Percentiles rank a stretch among this genome's conserved stretches.
Evolutionary conservation across 2,113 vertebrate species (phyloP).

Genomic region (Otis tarda): DNA sequence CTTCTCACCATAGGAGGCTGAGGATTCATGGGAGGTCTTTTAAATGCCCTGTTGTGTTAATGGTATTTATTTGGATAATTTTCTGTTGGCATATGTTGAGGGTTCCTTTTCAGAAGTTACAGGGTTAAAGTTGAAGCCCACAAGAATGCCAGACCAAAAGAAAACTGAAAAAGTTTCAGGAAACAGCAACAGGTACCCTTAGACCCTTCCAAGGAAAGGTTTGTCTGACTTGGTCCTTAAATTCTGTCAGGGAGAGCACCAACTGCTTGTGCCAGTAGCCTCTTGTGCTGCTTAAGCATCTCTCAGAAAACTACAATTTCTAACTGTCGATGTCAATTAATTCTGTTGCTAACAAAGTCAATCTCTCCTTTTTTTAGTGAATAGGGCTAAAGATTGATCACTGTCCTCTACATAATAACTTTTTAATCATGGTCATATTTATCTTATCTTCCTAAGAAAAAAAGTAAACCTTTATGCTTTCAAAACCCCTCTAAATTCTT

Average conservation of each 20-base stretch:
- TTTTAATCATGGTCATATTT: background rate
- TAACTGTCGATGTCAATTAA: background rate
- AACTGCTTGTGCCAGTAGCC: background rate
- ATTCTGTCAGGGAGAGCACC: background rate
- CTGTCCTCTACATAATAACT: background rate
- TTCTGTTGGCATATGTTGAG: background rate
- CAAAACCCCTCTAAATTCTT: background rate
- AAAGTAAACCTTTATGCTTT: background rate
- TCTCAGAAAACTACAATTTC: background rate
- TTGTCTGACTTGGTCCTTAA: background rate
- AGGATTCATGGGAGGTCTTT: constrained; percentile 24
- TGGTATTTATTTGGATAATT: background rate
- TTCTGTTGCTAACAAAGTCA: background rate
- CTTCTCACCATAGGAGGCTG: background rate
- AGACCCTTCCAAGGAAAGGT: background rate
- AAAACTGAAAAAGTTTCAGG: background rate
- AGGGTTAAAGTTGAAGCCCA: background rate
- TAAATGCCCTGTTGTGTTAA: background rate
- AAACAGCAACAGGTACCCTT: background rate
- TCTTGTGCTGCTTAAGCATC: background rate
- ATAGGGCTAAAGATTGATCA: background rate
- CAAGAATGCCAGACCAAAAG: background rate
- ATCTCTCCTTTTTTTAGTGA: background rate
- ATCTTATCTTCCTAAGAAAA: background rate
- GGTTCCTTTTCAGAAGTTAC: background rate